Percentiles rank a stretch among this genome's conserved stretches.
Conservation (phyloP, 2,797 vertebrate genomes). For the Xyrichtys novacula region DNA sequence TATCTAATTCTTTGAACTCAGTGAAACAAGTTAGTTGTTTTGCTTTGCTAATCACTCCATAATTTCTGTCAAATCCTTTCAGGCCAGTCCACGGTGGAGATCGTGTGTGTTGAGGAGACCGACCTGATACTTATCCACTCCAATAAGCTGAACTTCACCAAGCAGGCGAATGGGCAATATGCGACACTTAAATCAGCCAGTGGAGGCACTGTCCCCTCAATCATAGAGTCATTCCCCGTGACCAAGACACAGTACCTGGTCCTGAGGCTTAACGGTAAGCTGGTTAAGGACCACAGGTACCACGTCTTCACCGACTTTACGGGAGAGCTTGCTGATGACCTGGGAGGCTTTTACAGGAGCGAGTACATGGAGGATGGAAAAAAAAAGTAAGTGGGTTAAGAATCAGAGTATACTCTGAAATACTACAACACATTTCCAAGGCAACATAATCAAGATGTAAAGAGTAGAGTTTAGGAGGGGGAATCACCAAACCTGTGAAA, state of each 20-base stretch:
- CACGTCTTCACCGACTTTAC: constrained; percentile 80
- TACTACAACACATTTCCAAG: background rate
- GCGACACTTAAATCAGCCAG: constrained; percentile 43
- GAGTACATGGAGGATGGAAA: constrained; percentile 82
- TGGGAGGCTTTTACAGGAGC: constrained; percentile 95
- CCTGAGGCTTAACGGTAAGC: constrained; percentile 74
- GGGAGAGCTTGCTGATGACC: constrained; percentile 91
- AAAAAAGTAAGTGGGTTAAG: constrained; percentile 80
- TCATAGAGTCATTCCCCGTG: constrained; percentile 73
- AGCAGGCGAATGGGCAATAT: accelerated
- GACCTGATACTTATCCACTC: constrained; percentile 93
- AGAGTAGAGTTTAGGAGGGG: too few species aligned
- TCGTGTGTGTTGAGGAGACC: constrained; percentile 81
- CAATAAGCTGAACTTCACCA: constrained; percentile 88
- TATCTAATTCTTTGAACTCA: background rate
- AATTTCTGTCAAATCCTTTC: constrained; percentile 19
- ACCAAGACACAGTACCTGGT: constrained; percentile 89
- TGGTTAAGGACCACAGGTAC: constrained; percentile 77
- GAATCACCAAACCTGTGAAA: too few species aligned
- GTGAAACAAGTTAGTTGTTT: background rate
- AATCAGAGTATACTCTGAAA: background rate
- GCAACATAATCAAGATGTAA: too few species aligned
- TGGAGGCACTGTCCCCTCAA: constrained; percentile 51
- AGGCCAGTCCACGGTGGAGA: constrained; percentile 83
- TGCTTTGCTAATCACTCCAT: background rate